Conservation (phyloP, 2,113 vertebrate species). For the Rhinichthys klamathensis region DNA sequence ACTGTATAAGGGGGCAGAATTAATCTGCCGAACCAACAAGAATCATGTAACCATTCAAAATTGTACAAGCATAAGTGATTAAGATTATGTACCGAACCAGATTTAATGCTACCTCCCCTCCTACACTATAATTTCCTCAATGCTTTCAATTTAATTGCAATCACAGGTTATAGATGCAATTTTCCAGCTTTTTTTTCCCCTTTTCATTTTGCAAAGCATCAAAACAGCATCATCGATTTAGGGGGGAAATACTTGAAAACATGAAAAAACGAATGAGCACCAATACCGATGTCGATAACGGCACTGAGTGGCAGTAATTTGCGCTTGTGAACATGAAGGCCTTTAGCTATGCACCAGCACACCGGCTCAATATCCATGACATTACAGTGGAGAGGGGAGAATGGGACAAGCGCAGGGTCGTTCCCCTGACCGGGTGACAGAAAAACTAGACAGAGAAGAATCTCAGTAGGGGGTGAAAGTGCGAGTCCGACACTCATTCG, state of each 20-base stretch:
- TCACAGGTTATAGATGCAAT: not conserved
- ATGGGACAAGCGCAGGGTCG: constrained; percentile 3
- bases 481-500: not conserved
- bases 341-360: constrained; percentile 48
- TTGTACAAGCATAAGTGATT: not conserved
- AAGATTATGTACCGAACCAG: not conserved
- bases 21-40: not conserved
- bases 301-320: constrained; percentile 49
- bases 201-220: not conserved
- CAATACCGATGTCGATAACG: constrained; percentile 21
- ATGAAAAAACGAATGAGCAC: constrained; percentile 2
- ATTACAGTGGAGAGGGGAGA: constrained; percentile 51
- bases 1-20: not conserved
- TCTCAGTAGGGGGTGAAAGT: not conserved
- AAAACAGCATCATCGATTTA: constrained; percentile 27
- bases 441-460: not conserved
- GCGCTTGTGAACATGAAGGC: constrained; percentile 51
- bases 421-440: not conserved
- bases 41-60: not conserved
- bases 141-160: constrained; percentile 19
- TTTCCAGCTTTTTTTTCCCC: not conserved
- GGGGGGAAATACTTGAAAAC: not conserved
- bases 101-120: not conserved
- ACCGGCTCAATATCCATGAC: constrained; percentile 53
- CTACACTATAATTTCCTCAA: constrained; percentile 24